Base-by-base conservation (phyloP, 2,888 invertebrate genomes). In the Trissolcus brochymenae region DNA sequence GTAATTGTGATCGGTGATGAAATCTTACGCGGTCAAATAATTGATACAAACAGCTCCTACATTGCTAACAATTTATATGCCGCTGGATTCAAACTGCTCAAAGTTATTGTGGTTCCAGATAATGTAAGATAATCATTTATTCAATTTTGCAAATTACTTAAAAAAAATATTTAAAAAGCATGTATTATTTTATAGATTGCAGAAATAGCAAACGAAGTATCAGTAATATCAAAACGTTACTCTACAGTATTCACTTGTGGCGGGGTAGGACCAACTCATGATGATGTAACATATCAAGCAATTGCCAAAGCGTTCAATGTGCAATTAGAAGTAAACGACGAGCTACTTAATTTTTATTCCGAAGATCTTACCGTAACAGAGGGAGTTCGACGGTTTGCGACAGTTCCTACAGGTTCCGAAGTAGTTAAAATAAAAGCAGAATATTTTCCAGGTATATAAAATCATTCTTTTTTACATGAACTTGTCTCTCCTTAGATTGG, bases 181-280 rank as follows among this genome's bases (percentile, higher is more conserved):
- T 16, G 19, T 21, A 51, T 56, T 16, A 6, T 56, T 57, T 57
- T 21, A 43, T 55, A 87, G 87, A 84, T 92, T 6, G 88, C 91
- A 29, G 89, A 89, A 19, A 93, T 93, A 62, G 91, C 92, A 0
- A 83, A 88, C 46, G 92, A 92, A 87, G 91, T 93, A 1, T 41
- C 40, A 6, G 79, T 80, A 29, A 76, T 91, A 80, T 91, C 92
- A 1, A 81, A 85, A 19, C 83, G 81, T 35, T 92, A 86, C 85
- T 89, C 90, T 16, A 88, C 90, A 82, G 92, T 93, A 3, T 89
- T 93, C 54, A 93, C 93, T 0, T 91, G 91, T 11, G 93, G 93
- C 7, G 94, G 94, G 9, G 91, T 94, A 51, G 94, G 94, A 3
- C 93, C 94, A 0, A 93, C 94, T 0, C 93, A 94, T 81, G 93